Evolutionary conservation across 1,140 invertebrate genomes (phyloP).

Genomic region (Penaeus chinensis): DNA sequence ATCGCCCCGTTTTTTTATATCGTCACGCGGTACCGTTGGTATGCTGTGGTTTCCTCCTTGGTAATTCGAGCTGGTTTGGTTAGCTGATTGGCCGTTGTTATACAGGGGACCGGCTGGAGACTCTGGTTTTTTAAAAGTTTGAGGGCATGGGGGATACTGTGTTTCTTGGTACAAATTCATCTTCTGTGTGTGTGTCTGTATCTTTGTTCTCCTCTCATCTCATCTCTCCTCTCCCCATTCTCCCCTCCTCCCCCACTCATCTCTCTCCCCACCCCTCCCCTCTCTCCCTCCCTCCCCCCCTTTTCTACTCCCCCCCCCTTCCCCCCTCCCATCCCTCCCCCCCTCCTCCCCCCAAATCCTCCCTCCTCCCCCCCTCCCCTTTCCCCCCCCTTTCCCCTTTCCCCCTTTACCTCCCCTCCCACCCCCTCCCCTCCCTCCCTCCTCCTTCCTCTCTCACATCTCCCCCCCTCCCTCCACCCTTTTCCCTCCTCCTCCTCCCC

Average conservation of each 20-base stretch:
- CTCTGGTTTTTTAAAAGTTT: no score
- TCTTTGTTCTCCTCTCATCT: neutral
- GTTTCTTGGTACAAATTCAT: neutral
- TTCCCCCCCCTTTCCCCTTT: neutral
- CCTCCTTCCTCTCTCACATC: neutral
- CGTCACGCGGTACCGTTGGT: no score
- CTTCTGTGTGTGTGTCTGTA: neutral
- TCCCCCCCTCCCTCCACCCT: neutral
- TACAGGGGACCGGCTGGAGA: no score
- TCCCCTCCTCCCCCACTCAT: neutral
- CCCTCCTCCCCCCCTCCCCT: neutral
- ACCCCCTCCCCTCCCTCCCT: neutral
- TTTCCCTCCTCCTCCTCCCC: neutral
- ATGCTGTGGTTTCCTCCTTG: no score
- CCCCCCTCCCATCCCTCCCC: neutral
- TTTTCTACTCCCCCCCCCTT: neutral
- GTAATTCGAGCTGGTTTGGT: no score
- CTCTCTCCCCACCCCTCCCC: no score
- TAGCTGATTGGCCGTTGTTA: no score
- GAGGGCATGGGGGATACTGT: no score
- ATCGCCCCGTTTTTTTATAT: no score
- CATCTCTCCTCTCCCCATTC: conserved; percentile 15
- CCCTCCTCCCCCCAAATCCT: neutral
- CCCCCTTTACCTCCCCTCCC: neutral
- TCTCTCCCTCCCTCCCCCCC: neutral